Conservation (phyloP, 1,140 invertebrate genomes). For the Macrosteles quadrilineatus region DNA sequence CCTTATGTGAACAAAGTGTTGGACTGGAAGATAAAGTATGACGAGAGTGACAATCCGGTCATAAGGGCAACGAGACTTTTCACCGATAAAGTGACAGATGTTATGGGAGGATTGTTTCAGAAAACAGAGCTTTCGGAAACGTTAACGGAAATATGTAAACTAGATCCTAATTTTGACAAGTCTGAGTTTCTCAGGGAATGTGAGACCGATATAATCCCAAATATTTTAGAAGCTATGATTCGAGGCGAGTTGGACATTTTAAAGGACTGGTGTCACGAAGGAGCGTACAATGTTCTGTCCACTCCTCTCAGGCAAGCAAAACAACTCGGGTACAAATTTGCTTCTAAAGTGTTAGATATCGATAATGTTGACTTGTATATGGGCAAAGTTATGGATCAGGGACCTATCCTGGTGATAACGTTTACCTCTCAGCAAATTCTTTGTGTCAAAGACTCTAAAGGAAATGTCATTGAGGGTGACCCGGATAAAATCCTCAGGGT, state of each 20-base stretch:
- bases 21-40: conserved; percentile 97
- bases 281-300: conserved; percentile 88
- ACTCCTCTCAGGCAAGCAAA: conserved; percentile 86
- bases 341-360: conserved; percentile 93
- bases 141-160: conserved; percentile 96
- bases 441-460: conserved; percentile 80
- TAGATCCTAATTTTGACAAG: conserved; percentile 94
- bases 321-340: conserved; percentile 73
- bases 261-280: conserved; percentile 99
- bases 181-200: conserved; percentile 87
- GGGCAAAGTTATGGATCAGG: conserved; percentile 99
- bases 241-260: conserved; percentile 86
- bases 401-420: conserved; percentile 93
- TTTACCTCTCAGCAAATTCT: conserved; percentile 97
- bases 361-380: conserved; percentile 94
- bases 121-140: conserved; percentile 98
- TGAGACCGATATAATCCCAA: conserved; percentile 97
- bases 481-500: conserved; percentile 94
- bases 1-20: conserved; percentile 95
- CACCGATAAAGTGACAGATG: conserved; percentile 87
- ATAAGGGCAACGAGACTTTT: conserved; percentile 86
- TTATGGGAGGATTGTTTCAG: conserved; percentile 90
- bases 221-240: conserved; percentile 95
- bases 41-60: conserved; percentile 97
- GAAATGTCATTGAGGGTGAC: conserved; percentile 92